Base-by-base conservation (phyloP, 2,113 vertebrate species). In the Thomomys bottae region DNA sequence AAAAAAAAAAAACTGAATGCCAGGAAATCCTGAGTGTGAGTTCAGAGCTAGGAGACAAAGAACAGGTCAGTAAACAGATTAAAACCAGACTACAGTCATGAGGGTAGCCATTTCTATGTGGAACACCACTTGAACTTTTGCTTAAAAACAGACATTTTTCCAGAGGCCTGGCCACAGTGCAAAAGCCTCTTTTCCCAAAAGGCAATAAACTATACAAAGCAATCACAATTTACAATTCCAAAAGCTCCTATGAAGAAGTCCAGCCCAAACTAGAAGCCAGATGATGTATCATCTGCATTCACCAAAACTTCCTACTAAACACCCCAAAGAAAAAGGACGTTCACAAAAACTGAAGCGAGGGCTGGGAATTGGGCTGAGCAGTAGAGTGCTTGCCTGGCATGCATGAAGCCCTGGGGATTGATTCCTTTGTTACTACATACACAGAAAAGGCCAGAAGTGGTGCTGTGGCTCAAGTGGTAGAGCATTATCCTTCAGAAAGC, bases 1-100 rank as follows among this genome's bases (percentile, higher is more conserved):
- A 49, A 80, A 81, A 34, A 49, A 80, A 81, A 73, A 78, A 61
- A 49, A 12, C 49, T 64, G 88, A 89, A 92, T 72, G 54, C 49
- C 45, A 9, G 95, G 95, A 94, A 91, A 87, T 84, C 93, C 93
- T 73, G 77, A 18, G 26, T 73, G 80, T 7, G 38, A 45, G 45
- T 72, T 20, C 30, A 76, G 30, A 70, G 61, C 49, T 17, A 17
- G 42, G 30, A 57, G 89, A 40, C 2, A 4, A 38, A 36, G 73
- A 30, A 28, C 38, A 2, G 36, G 54, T 34, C 45, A 76, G 70
- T 28, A 24, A 40, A 15, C 20, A 38, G 18, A 28, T 68, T 34
- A 82, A 71, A 75, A 42, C 34, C 75, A 84, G 57, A 68, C 7
- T 40, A 32, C 10, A 36, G 64, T 10, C 10, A 0, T n/a, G 42